Percentiles rank a stretch among this genome's conserved stretches.
Conservation (phyloP, 1,140 invertebrate species). For the Pseudomyrmex flavicornis region DNA sequence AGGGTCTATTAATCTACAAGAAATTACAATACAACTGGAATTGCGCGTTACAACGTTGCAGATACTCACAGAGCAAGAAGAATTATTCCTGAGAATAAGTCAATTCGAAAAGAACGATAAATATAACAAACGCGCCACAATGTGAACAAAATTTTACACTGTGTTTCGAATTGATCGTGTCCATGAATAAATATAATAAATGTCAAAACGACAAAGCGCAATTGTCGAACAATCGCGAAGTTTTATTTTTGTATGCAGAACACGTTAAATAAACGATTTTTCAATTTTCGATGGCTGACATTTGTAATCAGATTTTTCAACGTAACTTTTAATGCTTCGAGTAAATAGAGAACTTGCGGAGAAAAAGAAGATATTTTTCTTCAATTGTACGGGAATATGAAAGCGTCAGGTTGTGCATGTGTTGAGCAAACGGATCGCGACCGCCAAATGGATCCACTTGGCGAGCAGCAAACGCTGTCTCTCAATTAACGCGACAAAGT, state of each 20-base stretch:
- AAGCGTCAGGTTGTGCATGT: constrained; percentile 4
- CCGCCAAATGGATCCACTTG: constrained; percentile 27
- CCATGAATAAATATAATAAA: neutral
- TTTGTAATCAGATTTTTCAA: constrained; percentile 22
- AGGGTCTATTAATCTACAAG: constrained; percentile 17
- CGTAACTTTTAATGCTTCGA: constrained; percentile 46
- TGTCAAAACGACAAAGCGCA: no score
- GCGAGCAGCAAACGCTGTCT: constrained; percentile 37
- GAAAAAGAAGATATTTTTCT: neutral
- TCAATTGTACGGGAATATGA: constrained; percentile 40
- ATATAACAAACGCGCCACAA: no score
- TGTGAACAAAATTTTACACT: no score
- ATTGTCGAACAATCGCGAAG: no score
- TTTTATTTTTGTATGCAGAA: neutral
- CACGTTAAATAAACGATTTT: constrained; percentile 38
- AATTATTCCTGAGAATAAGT: no score
- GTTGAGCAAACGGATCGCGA: neutral
- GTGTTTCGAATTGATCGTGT: neutral
- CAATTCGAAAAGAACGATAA: no score
- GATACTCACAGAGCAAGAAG: no score
- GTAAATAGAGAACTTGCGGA: neutral
- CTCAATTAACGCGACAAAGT: constrained; percentile 59
- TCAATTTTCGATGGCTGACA: constrained; percentile 8
- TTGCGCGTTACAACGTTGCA: neutral
- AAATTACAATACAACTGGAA: constrained; percentile 6